Evolutionary conservation across 1,140 invertebrate species (phyloP), one percentile per base, ranked within the genome.

Genomic region (Sarcophaga peregrina): DNA sequence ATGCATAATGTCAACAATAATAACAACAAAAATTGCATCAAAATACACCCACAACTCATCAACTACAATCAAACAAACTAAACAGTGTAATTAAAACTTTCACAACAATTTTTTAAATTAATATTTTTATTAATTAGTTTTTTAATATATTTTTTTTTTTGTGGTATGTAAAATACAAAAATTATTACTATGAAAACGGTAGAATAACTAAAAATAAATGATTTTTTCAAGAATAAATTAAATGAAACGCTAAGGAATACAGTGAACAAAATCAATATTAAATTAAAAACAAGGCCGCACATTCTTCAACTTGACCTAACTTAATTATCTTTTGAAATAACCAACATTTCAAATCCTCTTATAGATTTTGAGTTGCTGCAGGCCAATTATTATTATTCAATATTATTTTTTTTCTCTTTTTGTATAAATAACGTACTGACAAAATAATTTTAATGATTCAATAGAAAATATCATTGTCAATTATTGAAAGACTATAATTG

Each of bases 1-100:
- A 58, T 58, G 54, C 54, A 58, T 58, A 58, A 58, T 58, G 54
- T 58, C 54, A 58, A 58, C 54, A n/a, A 58, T n/a, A 58, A 37
- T 13, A 58, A 58, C 13, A n/a, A 58, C 54, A 58, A n/a, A n/a
- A n/a, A 10, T 52, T 52, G 13, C 50, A 10, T 5, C 5, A 13
- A 13, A 10, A 52, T 13, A 58, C 54, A 58, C 54, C 54, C 54
- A 58, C 54, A 13, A 58, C 54, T 58, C 54, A 37, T 4, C 15
- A 58, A 58, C 15, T 15, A 13, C 54, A 58, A n/a, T 58, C 54
- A 58, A 58, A 13, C 15, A 15, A 58, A 37, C 25, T 37, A 37
- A 37, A 37, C 25, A 37, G 25, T 37, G 25, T 58, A 58, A 58
- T 58, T 58, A 58, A 58, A 58, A 58, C 54, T 58, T 58, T 58